A percentile compares a stretch with the other conserved stretches of the same genome.
These are phyloP conservation scores for Poeciliopsis turrubarensis DNA, from an alignment of 2,113 vertebrate genomes.

Conservation along the genomic window DNA sequence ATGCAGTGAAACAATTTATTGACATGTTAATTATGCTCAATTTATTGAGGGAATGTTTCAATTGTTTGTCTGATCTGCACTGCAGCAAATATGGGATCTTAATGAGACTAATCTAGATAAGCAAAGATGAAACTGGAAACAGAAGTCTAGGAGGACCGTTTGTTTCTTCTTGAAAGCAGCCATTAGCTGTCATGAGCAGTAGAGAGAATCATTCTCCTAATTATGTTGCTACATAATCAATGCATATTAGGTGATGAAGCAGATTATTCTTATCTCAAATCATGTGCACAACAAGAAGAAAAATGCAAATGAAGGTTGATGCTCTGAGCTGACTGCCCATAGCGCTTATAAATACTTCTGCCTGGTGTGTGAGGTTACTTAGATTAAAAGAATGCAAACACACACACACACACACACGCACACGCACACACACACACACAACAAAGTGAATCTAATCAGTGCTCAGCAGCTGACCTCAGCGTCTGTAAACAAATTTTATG, in stretches of 20 bases:
- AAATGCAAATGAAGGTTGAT: conserved; percentile 32
- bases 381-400: conserved; percentile 31
- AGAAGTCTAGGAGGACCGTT: conserved; percentile 25
- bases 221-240: conserved; percentile 59
- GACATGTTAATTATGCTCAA: conserved; percentile 10
- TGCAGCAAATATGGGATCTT: conserved; percentile 31
- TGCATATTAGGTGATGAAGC: conserved; percentile 37
- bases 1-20: not conserved
- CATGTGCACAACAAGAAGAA: not conserved
- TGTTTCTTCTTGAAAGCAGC: conserved; percentile 30
- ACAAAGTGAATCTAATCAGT: conserved; percentile 58
- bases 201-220: conserved; percentile 53
- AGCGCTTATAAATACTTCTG: conserved; percentile 20
- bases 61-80: conserved; percentile 1
- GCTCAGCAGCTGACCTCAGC: conserved; percentile 34
- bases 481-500: conserved; percentile 51
- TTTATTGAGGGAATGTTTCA: conserved; percentile 15
- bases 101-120: conserved; percentile 51
- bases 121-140: conserved; percentile 36
- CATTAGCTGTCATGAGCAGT: conserved; percentile 23
- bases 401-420: not conserved
- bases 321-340: conserved; percentile 1
- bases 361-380: conserved; percentile 12
- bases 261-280: conserved; percentile 38
- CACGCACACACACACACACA: not conserved